These are phyloP conservation scores for Balearica regulorum DNA, from an alignment of 2,797 vertebrate genomes.

Conservation along the genomic window DNA sequence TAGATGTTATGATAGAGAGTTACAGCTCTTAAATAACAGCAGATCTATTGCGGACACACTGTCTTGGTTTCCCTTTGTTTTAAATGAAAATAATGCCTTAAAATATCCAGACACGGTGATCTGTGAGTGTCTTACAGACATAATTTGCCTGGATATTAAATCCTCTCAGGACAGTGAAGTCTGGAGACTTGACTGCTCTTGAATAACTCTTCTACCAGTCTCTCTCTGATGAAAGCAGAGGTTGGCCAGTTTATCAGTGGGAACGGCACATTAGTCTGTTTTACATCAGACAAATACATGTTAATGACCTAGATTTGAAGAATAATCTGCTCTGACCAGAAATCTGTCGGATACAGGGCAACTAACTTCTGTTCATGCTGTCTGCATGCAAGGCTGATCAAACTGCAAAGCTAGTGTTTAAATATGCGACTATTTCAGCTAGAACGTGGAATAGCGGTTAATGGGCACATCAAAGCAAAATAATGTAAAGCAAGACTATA, in stretches of 20 bases:
- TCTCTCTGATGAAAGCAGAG: background rate
- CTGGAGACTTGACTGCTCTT: background rate
- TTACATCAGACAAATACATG: background rate
- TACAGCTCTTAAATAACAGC: background rate
- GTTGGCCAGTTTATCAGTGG: background rate
- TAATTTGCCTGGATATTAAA: background rate
- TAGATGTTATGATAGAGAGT: background rate
- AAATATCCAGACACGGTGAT: background rate
- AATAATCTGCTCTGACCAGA: conserved; percentile 26
- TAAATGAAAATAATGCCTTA: background rate
- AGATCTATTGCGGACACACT: background rate
- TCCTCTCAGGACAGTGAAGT: background rate
- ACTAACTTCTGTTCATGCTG: background rate
- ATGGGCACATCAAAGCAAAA: background rate
- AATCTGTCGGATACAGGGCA: background rate
- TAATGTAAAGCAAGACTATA: background rate
- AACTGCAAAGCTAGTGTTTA: background rate
- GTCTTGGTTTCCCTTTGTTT: background rate
- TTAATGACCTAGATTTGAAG: conserved; percentile 9
- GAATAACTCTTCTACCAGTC: background rate
- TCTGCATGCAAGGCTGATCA: background rate
- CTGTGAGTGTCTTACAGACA: background rate
- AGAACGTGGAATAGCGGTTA: background rate
- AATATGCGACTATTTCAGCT: background rate
- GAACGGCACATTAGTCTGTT: background rate